Conservation (phyloP, 2,888 invertebrate genomes). For the Volucella inanis region DNA sequence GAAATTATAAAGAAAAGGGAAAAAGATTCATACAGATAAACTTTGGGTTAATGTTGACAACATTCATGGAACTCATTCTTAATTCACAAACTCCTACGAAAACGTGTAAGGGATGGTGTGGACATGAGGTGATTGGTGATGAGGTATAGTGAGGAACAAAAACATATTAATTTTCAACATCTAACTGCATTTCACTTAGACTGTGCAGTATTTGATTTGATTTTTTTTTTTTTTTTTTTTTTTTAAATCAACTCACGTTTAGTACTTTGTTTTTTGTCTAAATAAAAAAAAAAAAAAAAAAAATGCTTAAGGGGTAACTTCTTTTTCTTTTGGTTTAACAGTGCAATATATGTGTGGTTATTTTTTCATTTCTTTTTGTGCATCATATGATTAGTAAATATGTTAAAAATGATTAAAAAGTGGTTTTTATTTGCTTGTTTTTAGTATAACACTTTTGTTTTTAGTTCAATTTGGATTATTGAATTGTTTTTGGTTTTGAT, state of each 20-base stretch:
- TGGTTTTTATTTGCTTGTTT: conserved; percentile 20
- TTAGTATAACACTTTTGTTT: conserved; percentile 20
- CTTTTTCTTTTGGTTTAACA: conserved; percentile 25
- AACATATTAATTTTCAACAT: conserved; percentile 36
- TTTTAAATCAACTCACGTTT: conserved; percentile 60
- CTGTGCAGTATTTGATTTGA: conserved; percentile 56
- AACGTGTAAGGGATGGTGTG: conserved; percentile 31
- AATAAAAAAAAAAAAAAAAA: conserved; percentile 38
- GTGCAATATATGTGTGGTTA: conserved; percentile 63
- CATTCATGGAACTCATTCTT: conserved; percentile 63
- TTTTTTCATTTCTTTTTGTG: conserved; percentile 52
- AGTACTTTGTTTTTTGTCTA: conserved; percentile 52
- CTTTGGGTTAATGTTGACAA: conserved; percentile 54
- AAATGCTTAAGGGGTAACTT: conserved; percentile 4
- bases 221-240: conserved; percentile 5
- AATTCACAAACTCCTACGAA: conserved; percentile 65
- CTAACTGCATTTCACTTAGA: conserved; percentile 66
- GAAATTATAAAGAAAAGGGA: conserved; percentile 48
- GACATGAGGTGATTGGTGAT: conserved; percentile 49
- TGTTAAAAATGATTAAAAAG: conserved; percentile 46
- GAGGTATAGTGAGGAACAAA: conserved; percentile 24
- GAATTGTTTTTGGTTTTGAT: conserved; percentile 23
- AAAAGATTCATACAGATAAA: conserved; percentile 30
- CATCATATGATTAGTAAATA: conserved; percentile 60
- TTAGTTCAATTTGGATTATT: not conserved